Conservation (phyloP, 2,797 vertebrate species). For the Pseudopleuronectes americanus region DNA sequence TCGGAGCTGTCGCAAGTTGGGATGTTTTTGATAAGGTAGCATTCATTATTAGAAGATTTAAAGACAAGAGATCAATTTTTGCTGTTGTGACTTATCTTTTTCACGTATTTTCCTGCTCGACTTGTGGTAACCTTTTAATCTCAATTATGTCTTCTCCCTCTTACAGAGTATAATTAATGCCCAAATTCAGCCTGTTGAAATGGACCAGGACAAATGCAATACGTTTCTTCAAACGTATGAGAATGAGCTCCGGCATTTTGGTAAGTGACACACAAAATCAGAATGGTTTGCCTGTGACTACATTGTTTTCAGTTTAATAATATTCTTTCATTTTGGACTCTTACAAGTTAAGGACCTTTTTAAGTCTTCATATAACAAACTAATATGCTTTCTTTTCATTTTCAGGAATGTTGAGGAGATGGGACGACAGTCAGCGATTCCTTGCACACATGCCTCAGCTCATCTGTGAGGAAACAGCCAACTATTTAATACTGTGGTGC, state of each 20-base stretch:
- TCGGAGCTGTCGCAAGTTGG: slow-evolving; percentile 85
- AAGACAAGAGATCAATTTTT: not conserved
- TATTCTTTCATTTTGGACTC: not conserved
- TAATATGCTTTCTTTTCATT: not conserved
- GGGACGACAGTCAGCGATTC: slow-evolving; percentile 97
- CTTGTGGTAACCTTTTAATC: not conserved
- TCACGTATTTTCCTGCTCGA: not conserved
- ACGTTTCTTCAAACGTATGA: slow-evolving; percentile 92
- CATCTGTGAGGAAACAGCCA: slow-evolving; percentile 95
- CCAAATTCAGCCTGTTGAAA: slow-evolving; percentile 81
- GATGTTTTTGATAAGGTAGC: slow-evolving; percentile 96
- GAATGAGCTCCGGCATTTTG: slow-evolving; percentile 93
- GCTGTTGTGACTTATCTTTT: not conserved
- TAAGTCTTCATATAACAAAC: not conserved
- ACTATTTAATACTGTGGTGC: slow-evolving; percentile 95
- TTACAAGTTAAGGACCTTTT: not conserved
- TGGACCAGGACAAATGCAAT: slow-evolving; percentile 87
- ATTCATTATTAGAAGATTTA: not conserved
- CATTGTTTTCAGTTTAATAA: too few relatives aligned
- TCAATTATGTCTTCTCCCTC: not conserved
- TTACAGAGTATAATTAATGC: slow-evolving; percentile 95
- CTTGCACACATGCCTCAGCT: slow-evolving; percentile 93
- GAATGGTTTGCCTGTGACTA: not conserved
- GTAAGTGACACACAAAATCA: slow-evolving; percentile 80
- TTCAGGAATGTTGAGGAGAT: slow-evolving; percentile 95